phyloP scores from a whole-genome alignment of 2,113 vertebrate genomes.

The Gymnogyps californianus region DNA sequence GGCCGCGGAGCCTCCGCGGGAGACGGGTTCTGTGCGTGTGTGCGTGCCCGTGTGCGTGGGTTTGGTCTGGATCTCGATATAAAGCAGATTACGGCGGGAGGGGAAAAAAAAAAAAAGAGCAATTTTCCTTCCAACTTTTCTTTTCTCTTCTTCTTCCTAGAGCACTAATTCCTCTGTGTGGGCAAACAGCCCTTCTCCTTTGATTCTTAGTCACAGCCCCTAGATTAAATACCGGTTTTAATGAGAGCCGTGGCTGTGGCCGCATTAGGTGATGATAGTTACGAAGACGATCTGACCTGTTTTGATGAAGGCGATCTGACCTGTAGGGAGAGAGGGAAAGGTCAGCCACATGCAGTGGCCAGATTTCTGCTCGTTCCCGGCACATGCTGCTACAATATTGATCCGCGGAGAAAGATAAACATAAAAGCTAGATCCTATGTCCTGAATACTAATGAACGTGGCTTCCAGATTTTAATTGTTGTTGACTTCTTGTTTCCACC shows the following conservation, averaged over 20 bases:
- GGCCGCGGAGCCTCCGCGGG: neutral
- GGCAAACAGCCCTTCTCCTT: conserved; percentile 21
- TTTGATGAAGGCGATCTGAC: conserved; percentile 76
- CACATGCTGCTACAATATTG: conserved; percentile 87
- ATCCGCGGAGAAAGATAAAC: conserved; percentile 83
- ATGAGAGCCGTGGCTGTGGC: conserved; percentile 43
- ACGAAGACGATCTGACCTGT: conserved; percentile 73
- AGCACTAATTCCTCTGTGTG: conserved; percentile 28
- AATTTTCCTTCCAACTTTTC: neutral
- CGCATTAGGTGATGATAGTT: conserved; percentile 25
- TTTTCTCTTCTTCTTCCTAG: neutral
- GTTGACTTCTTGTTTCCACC: conserved; percentile 38
- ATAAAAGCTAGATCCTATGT: conserved; percentile 62
- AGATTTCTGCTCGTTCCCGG: conserved; percentile 80
- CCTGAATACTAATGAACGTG: conserved; percentile 73
- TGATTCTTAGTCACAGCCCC: neutral
- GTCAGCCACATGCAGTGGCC: conserved; percentile 83
- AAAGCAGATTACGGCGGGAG: neutral
- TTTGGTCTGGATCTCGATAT: neutral
- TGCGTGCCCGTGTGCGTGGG: neutral
- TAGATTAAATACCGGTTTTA: conserved; percentile 36
- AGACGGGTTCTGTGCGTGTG: neutral
- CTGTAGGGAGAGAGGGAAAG: conserved; percentile 83
- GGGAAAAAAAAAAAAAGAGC: neutral
- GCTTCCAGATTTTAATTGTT: conserved; percentile 66